Evolutionary conservation across 2,888 invertebrate species (phyloP), one percentile per base, ranked within the genome.

Genomic region (Biston stratarius): DNA sequence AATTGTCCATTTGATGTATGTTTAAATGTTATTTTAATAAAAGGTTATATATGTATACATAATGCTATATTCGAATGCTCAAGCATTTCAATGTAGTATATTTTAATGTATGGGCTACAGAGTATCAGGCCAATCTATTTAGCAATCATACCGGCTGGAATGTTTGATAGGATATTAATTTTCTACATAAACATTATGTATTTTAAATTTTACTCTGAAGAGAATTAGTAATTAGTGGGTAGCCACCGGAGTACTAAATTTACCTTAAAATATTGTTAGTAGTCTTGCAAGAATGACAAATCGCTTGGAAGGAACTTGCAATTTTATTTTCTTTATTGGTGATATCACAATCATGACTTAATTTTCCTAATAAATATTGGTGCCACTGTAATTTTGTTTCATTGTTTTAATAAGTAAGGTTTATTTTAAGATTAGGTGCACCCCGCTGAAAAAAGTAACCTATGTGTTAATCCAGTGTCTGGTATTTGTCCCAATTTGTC

Each of bases 341-440:
- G 79, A 82, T 80, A 78, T 77, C 53, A 62, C 77, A 82, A 81
- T 83, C 79, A 80, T 81, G 82, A 73, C 78, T 79, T 82, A 74
- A 59, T 38, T 59, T 59, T 59, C 49, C 81, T 82, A 86, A 84
- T 82, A 83, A 82, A 87, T 75, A 78, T 83, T 82, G 77, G 79
- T 82, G 77, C 77, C 83, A 76, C 52, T 57, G 66, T 59, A 42
- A 59, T 44, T 12, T 61, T 57, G 70, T 73, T 59, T 69, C 71
- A 55, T 56, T 48, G 3, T 34, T 10, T 34, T 0, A n/a, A n/a
- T 45, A 45, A 0, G 8, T 6, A 45, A 42, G 10, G 8, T 38
- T 42, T 42, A 6, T 11, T 42, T 42, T 11, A 0, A 40, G 42
- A 42, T 40, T 2, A 9, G 44, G 47, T 47, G n/a, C n/a, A n/a